Evolutionary conservation across 2,797 vertebrate species (phyloP), one percentile per base, ranked within the genome.

Genomic region (Danio choprae): DNA sequence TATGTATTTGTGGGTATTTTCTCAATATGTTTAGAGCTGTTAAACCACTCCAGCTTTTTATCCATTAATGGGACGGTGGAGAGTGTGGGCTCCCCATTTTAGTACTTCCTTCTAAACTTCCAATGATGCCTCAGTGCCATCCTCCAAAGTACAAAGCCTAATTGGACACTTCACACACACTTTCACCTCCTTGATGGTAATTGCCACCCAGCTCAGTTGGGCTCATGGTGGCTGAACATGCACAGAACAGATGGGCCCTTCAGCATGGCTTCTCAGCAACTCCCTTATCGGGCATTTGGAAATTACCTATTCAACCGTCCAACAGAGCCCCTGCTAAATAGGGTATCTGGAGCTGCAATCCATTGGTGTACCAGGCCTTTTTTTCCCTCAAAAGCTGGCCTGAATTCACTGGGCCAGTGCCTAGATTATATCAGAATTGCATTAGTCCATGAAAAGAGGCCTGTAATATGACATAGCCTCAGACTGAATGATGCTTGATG

Each of bases 111-210:
- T 60, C 78, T 83, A 83, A 83, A 80, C 80, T 68, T 81, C 48
- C 79, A 80, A 70, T 78, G 79, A 83, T 83, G 77, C 72, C 75
- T 79, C 72, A 79, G 77, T 72, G 63, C 53, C 69, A 65, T 80
- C 51, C 70, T 74, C 68, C 71, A 77, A 88, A 88, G 84, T 79
- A 77, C 74, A 75, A 77, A 75, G 84, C 79, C 79, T 81, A 84
- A 84, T 81, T 83, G 74, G 64, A 77, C 75, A 79, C 84, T 88
- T 84, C 75, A 86, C 68, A 87, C 84, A 86, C 80, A 79, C 81
- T 82, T 84, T 83, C 75, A 85, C 81, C 82, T 82, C 71, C 67
- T 82, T 85, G 70, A 84, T 84, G 69, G 82, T 84, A 87, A 86
- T 83, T 86, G 85, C 71, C 77, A 85, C 74, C 65, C 78, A 81